Base-by-base conservation (phyloP, 1,140 invertebrate species). In the Eubasilissa regina region DNA sequence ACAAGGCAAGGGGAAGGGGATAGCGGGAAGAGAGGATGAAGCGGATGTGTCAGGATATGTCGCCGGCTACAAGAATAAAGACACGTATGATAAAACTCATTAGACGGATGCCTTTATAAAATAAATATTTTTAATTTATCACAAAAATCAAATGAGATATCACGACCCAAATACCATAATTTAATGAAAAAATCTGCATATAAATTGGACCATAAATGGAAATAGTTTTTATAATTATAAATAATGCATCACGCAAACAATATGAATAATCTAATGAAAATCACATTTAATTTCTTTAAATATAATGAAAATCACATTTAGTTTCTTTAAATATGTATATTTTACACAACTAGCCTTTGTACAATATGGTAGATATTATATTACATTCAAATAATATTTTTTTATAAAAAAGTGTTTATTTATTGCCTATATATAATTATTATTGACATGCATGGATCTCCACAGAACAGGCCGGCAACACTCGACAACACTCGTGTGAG, bases 1-100 rank as follows among this genome's bases (percentile, higher is more conserved):
- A 15, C 85, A 86, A 1, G 94, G 94, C 0, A 94, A 94, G 85
- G 94, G 94, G 7, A 91, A 92, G 83, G 94, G 94, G 0, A 93
- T 93, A 55, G 90, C 92, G 21, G 94, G 94, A 9, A 88, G 94
- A 55, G 92, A 92, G 81, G 93, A 95, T 79, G 19, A 92, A 9
- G 72, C 87, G 0, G 92, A 94, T 75, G 85, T 86, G 44, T 92
- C 92, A 0, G 94, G 94, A 17, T 95, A 95, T 81, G 94, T 95
- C 1, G 87, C 90, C 11, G 94, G 93, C 11, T 95, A 93, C 84
- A 91, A 93, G 17, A 48, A 77, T n/a, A 74, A 77, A 82, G 81
- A 84, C 45, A 84, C 83, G 9, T 86, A 84, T 82, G 80, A 53
- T 60, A 84, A 81, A 77, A 82, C 83, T 73, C 62, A 62, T 66